Evolutionary conservation across 2,113 vertebrate genomes (phyloP).

Genomic region (Illadopsis cleaveri): DNA sequence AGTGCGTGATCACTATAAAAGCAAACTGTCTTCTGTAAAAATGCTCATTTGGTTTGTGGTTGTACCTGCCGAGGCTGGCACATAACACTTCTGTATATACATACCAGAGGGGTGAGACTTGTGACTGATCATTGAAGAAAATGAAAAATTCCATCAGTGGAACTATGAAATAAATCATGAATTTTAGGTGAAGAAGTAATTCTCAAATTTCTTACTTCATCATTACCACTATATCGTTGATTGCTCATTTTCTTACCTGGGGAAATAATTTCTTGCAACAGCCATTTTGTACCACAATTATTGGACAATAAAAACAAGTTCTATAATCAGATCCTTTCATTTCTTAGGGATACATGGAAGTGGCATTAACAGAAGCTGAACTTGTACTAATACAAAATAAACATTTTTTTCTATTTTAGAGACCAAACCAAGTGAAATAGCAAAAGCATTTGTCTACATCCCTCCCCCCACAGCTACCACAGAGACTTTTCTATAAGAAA

Average conservation of each 20-base stretch:
- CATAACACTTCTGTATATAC: slow-evolving; percentile 26
- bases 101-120: not conserved
- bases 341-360: not conserved
- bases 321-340: not conserved
- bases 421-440: not conserved
- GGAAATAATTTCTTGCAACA: not conserved
- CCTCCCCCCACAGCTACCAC: not conserved
- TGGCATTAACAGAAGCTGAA: not conserved
- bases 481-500: not conserved
- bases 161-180: slow-evolving; percentile 37
- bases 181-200: slow-evolving; percentile 19
- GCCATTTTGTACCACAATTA: not conserved
- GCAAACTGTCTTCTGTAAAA: slow-evolving; percentile 46
- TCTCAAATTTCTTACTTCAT: slow-evolving; percentile 12
- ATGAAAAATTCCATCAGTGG: not conserved
- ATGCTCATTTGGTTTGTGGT: slow-evolving; percentile 17
- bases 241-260: not conserved
- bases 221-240: not conserved
- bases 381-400: not conserved
- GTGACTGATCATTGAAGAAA: not conserved
- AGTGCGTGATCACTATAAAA: slow-evolving; percentile 60
- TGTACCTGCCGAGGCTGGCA: slow-evolving; percentile 21
- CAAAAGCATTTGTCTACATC: not conserved
- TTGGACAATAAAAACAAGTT: not conserved
- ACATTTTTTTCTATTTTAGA: not conserved